Evolutionary conservation across 2,888 invertebrate genomes (phyloP).

Genomic region (Pyrgus malvae): DNA sequence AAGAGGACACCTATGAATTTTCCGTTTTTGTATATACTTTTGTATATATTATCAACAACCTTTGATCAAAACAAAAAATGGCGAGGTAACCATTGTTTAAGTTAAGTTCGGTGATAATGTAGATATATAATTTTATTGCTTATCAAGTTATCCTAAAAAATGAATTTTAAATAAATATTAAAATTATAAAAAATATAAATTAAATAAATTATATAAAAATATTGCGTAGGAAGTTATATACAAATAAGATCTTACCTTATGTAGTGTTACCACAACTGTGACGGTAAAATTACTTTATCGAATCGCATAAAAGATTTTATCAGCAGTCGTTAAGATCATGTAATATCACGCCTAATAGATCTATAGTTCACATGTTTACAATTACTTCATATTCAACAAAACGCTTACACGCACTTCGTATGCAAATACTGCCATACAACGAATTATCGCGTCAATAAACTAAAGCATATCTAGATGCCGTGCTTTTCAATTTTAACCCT

Average conservation of each 20-base stretch:
- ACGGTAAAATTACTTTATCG: neutral
- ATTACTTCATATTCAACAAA: conserved; percentile 2
- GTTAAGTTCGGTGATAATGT: no score
- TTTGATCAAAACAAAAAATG: no score
- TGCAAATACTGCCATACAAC: conserved; percentile 34
- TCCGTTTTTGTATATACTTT: no score
- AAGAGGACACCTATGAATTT: no score
- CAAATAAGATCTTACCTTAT: no score
- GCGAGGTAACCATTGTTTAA: no score
- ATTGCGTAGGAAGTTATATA: neutral
- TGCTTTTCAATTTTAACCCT: conserved; percentile 3
- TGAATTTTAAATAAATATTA: no score
- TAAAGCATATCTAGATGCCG: neutral
- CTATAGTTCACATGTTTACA: neutral
- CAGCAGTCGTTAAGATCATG: neutral
- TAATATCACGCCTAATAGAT: neutral
- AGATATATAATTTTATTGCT: no score
- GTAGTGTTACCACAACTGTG: neutral
- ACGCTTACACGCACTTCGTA: conserved; percentile 22
- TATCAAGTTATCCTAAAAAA: no score
- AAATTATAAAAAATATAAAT: no score
- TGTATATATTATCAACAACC: no score
- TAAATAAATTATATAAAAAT: no score
- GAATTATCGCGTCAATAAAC: conserved; percentile 41
- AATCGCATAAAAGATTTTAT: neutral